A percentile compares a stretch with the other conserved stretches of the same genome.
phyloP scores from a whole-genome alignment of 1,140 invertebrate species.

The Harlomillsia oculata region DNA sequence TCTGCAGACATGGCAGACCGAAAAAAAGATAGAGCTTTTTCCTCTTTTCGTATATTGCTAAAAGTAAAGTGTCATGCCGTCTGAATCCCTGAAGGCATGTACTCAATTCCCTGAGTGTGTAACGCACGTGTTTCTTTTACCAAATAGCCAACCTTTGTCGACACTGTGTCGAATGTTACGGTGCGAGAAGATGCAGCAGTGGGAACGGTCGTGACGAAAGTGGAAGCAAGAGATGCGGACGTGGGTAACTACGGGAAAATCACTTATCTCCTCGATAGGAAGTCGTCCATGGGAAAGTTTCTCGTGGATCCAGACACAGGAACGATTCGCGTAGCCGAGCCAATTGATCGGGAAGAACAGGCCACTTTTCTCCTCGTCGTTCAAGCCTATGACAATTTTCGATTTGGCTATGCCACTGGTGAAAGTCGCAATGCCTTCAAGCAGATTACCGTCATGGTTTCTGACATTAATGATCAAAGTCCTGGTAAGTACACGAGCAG shows the following conservation, averaged over 20 bases:
- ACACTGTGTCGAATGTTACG: constrained; percentile 57
- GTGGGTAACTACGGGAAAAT: constrained; percentile 80
- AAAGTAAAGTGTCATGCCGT: too few relatives aligned
- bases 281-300: constrained; percentile 75
- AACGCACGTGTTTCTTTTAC: too few relatives aligned
- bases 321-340: constrained; percentile 52
- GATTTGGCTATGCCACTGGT: constrained; percentile 77
- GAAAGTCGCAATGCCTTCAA: constrained; percentile 86
- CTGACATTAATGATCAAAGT: too few relatives aligned
- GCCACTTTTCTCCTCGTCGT: constrained; percentile 68
- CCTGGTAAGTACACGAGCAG: too few relatives aligned
- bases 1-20: too few relatives aligned
- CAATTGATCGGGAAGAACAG: constrained; percentile 70
- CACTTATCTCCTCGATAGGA: constrained; percentile 74
- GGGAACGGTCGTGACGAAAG: constrained; percentile 58
- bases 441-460: constrained; percentile 55
- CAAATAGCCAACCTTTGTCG: constrained; percentile 56
- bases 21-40: too few relatives aligned
- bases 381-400: constrained; percentile 90
- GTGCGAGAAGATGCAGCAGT: constrained; percentile 66
- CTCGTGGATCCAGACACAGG: constrained; percentile 76
- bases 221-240: constrained; percentile 74
- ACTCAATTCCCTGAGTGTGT: too few relatives aligned
- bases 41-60: too few relatives aligned
- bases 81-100: too few relatives aligned